Conservation (phyloP, 2,797 vertebrate species). For the Aeoliscus strigatus region DNA sequence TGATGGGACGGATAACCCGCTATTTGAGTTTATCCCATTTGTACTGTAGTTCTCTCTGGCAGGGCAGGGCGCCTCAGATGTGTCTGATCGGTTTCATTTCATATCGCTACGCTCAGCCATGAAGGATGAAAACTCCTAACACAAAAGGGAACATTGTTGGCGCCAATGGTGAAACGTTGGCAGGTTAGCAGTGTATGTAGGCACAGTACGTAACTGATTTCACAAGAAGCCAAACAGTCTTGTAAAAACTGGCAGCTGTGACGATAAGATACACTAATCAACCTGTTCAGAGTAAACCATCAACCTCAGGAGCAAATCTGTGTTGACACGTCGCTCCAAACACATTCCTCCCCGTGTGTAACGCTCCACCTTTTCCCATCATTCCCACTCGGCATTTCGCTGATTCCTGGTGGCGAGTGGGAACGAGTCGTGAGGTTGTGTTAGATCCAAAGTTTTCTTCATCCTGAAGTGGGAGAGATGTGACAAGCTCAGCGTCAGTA, state of each 20-base stretch:
- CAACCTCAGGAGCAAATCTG: conserved; percentile 27
- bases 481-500: conserved; percentile 53
- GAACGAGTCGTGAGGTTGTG: conserved; percentile 30
- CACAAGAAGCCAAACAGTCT: conserved; percentile 9
- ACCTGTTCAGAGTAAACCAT: conserved; percentile 33
- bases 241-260: conserved; percentile 11
- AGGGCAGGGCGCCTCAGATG: conserved; percentile 23
- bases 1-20: background rate
- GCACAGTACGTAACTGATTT: background rate
- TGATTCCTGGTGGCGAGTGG: conserved; percentile 22
- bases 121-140: no score
- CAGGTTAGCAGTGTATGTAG: conserved; percentile 28
- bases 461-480: conserved; percentile 42
- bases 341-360: conserved; percentile 20
- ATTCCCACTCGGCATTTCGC: conserved; percentile 21
- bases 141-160: conserved; percentile 28
- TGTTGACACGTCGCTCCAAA: conserved; percentile 36
- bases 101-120: no score
- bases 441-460: conserved; percentile 48
- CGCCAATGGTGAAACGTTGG: conserved; percentile 44
- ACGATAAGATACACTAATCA: conserved; percentile 38
- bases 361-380: conserved; percentile 31
- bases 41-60: conserved; percentile 20
- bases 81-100: conserved; percentile 46
- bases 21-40: no score